Conservation (phyloP, 1,140 invertebrate genomes). For the Drosophila oshimai region DNA sequence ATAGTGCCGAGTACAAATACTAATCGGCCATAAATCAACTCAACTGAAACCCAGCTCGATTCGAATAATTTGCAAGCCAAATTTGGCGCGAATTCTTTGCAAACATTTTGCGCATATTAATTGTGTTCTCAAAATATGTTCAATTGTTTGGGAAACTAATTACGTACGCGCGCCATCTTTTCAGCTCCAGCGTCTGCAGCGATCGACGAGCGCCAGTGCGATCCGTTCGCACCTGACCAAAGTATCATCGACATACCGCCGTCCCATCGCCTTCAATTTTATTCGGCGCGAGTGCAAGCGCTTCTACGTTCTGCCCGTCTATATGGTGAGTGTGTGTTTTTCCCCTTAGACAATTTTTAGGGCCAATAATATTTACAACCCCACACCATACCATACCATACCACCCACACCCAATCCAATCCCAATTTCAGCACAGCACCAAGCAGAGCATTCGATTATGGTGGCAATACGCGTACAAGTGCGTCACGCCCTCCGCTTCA, state of each 20-base stretch:
- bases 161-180: conserved; percentile 40
- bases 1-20: not conserved
- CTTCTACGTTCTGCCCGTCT: conserved; percentile 68
- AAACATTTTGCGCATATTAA: conserved; percentile 60
- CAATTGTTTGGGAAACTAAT: conserved; percentile 66
- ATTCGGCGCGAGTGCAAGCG: conserved; percentile 64
- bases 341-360: conserved; percentile 18
- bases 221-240: conserved; percentile 74
- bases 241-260: conserved; percentile 63
- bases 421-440: conserved; percentile 59
- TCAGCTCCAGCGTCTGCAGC: conserved; percentile 57
- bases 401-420: conserved; percentile 14
- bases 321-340: conserved; percentile 60
- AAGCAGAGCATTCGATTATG: conserved; percentile 66
- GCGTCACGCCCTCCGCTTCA: conserved; percentile 49
- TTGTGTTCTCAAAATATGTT: conserved; percentile 27
- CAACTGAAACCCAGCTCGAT: conserved; percentile 30
- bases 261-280: conserved; percentile 71
- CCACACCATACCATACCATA: not conserved
- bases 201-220: conserved; percentile 60
- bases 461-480: conserved; percentile 74
- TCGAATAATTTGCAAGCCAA: conserved; percentile 70
- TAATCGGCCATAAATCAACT: conserved; percentile 16
- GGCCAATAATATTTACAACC: conserved; percentile 38
- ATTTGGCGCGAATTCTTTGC: conserved; percentile 65